Conservation (phyloP, 2,797 vertebrate species). For the Spatula versicolor region DNA sequence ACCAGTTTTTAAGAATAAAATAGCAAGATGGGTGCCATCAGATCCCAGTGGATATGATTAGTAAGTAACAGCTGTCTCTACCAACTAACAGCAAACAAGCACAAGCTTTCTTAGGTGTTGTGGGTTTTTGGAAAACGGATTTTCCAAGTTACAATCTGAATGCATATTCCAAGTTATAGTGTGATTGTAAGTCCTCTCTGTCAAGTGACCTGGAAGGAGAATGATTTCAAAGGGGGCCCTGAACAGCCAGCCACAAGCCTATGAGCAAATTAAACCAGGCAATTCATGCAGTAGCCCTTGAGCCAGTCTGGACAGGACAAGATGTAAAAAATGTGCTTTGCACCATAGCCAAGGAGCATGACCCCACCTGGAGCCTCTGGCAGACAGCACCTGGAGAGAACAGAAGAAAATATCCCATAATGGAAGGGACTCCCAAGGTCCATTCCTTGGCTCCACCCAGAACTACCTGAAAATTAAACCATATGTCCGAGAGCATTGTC, state of each 20-base stretch:
- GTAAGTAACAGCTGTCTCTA: not conserved
- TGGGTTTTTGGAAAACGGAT: not conserved
- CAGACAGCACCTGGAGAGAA: no score
- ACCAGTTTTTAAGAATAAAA: not conserved
- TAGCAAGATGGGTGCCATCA: not conserved
- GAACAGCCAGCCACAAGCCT: not conserved
- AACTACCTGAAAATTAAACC: no score
- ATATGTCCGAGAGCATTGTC: no score
- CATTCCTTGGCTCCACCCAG: no score
- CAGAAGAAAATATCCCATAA: no score
- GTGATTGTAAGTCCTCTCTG: not conserved
- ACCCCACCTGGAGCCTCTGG: no score
- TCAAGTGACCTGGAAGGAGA: not conserved
- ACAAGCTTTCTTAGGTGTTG: not conserved
- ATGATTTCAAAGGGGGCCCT: not conserved
- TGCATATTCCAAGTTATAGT: not conserved
- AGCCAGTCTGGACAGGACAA: no score
- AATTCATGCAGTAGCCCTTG: no score
- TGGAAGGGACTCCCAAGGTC: no score
- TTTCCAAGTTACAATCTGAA: not conserved
- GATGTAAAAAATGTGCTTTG: no score
- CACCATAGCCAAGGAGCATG: no score
- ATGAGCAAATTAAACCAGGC: not conserved
- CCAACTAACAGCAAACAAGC: not conserved
- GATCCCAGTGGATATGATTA: not conserved